Evolutionary conservation across 1,140 invertebrate species (phyloP).

Genomic region (Orussus abietinus): DNA sequence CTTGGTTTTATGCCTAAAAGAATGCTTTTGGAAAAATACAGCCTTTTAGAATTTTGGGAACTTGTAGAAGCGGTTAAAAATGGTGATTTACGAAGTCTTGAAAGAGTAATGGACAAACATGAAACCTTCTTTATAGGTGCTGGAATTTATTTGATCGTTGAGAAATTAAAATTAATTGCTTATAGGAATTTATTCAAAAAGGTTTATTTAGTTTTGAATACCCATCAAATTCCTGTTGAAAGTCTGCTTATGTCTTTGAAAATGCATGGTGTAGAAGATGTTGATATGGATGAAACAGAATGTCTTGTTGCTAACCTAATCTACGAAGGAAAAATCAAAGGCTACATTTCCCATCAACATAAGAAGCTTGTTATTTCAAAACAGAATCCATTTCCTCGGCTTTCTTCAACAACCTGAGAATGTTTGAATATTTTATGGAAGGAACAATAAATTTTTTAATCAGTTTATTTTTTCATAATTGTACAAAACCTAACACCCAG

Average conservation of each 20-base stretch:
- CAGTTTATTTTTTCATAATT: too few species aligned
- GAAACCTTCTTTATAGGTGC: conserved; percentile 91
- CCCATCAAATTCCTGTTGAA: conserved; percentile 86
- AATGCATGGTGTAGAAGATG: conserved; percentile 76
- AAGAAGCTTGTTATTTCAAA: conserved; percentile 97
- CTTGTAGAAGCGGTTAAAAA: conserved; percentile 82
- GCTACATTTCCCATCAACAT: conserved; percentile 96
- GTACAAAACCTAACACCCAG: too few species aligned
- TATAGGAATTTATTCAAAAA: conserved; percentile 97
- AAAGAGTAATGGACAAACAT: conserved; percentile 79
- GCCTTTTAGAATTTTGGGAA: conserved; percentile 86
- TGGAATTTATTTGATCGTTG: conserved; percentile 94
- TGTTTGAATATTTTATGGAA: too few species aligned
- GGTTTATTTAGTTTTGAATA: conserved; percentile 83
- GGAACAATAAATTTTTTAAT: too few species aligned
- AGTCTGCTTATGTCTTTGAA: conserved; percentile 77
- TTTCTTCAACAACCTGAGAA: conserved; percentile 45
- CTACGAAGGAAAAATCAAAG: conserved; percentile 90
- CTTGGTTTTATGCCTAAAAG: conserved; percentile 86
- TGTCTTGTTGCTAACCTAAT: conserved; percentile 97
- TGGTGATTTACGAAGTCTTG: conserved; percentile 83
- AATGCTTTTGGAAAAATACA: conserved; percentile 80
- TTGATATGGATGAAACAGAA: conserved; percentile 90
- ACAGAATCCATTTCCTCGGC: conserved; percentile 88
- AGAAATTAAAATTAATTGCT: conserved; percentile 92